Evolutionary conservation across 2,797 vertebrate genomes (phyloP).

Genomic region (Rhinella marina): DNA sequence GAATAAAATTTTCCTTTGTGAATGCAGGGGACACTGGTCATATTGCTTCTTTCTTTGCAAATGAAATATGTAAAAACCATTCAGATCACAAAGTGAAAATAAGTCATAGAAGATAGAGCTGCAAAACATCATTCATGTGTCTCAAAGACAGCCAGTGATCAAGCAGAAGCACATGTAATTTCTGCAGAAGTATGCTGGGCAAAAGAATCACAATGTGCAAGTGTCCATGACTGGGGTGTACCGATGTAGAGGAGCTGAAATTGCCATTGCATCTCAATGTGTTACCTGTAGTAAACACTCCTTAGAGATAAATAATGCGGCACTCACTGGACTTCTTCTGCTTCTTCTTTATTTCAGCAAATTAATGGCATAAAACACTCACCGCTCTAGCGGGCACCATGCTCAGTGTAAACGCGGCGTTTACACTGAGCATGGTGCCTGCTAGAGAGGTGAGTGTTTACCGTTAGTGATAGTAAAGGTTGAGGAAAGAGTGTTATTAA

Average conservation of each 20-base stretch:
- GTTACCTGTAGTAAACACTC: background rate
- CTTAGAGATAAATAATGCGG: no score
- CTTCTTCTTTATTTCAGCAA: no score
- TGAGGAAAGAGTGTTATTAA: no score
- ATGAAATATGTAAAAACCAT: constrained; percentile 8
- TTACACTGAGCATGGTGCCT: no score
- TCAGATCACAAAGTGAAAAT: constrained; percentile 7
- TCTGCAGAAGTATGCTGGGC: background rate
- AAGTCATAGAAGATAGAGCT: constrained; percentile 9
- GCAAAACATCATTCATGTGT: constrained; percentile 2
- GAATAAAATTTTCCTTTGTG: background rate
- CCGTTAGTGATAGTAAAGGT: no score
- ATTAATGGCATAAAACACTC: no score
- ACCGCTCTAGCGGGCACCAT: no score
- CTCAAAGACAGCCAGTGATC: background rate
- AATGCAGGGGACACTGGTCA: background rate
- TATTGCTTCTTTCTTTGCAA: background rate
- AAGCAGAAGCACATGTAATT: background rate
- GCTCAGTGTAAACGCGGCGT: no score
- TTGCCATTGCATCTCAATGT: background rate
- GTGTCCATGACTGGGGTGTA: background rate
- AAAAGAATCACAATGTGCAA: background rate
- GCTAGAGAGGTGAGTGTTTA: no score
- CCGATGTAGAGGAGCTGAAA: background rate
- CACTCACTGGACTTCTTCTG: no score